Evolutionary conservation across 1,140 invertebrate genomes (phyloP).

Genomic region (Atta texana): DNA sequence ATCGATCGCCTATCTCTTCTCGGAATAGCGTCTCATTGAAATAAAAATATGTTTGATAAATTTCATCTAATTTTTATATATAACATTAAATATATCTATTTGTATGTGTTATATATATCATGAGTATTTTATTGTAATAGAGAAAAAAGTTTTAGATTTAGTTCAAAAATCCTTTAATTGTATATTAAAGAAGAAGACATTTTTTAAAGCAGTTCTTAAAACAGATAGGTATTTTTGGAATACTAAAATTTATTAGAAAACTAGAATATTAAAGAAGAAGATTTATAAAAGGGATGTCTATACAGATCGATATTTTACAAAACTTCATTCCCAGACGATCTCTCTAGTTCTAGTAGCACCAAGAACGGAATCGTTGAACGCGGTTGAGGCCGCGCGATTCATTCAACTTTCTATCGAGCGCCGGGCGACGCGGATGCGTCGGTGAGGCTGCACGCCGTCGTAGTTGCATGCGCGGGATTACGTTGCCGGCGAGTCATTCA

Average conservation of each 20-base stretch:
- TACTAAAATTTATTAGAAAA: too few relatives aligned
- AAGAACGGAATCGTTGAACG: constrained; percentile 4
- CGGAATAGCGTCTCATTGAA: constrained; percentile 1
- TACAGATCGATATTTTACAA: neutral
- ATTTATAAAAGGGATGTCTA: neutral
- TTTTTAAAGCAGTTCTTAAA: too few relatives aligned
- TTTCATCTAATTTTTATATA: neutral
- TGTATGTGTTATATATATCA: neutral
- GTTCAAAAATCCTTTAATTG: too few relatives aligned
- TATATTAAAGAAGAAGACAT: too few relatives aligned
- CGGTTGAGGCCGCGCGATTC: neutral
- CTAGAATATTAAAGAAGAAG: too few relatives aligned
- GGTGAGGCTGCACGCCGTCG: constrained; percentile 43
- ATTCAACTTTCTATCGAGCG: constrained; percentile 42
- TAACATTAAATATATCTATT: neutral
- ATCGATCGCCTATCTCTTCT: constrained; percentile 60
- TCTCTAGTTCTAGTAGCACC: neutral
- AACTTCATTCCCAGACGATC: neutral
- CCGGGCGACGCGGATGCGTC: constrained; percentile 23
- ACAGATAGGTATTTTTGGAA: neutral
- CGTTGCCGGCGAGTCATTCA: constrained; percentile 79
- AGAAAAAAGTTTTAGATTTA: neutral
- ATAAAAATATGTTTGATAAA: neutral
- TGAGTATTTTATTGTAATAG: neutral
- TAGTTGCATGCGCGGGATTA: constrained; percentile 71